Conservation (phyloP, 1,140 invertebrate species). For the Seison nebaliae region DNA sequence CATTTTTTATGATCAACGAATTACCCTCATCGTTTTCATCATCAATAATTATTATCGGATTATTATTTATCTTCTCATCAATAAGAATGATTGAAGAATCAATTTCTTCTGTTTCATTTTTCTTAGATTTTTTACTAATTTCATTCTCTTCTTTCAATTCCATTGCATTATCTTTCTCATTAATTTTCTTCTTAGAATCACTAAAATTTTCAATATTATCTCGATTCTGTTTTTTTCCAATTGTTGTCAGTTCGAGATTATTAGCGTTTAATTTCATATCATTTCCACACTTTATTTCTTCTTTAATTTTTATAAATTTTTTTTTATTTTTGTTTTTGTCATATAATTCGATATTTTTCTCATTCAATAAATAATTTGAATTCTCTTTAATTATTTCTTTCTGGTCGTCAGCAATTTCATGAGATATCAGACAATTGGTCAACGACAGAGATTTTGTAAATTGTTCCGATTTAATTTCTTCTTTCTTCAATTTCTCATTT, state of each 20-base stretch:
- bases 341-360: conserved; percentile 13
- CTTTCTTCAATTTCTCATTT: background rate
- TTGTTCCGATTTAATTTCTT: background rate
- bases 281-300: conserved; percentile 15
- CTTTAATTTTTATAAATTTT: conserved; percentile 12
- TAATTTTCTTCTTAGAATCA: conserved; percentile 2
- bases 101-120: background rate
- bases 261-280: conserved; percentile 15
- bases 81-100: no score
- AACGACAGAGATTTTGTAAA: background rate
- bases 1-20: no score
- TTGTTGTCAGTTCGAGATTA: background rate
- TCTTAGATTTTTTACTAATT: conserved; percentile 3
- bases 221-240: background rate
- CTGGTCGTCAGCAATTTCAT: conserved; percentile 14
- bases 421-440: background rate
- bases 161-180: conserved; percentile 13
- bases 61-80: no score
- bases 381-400: conserved; percentile 17
- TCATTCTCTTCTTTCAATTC: conserved; percentile 8
- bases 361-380: conserved; percentile 32
- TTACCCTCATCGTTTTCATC: no score
- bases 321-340: conserved; percentile 10
- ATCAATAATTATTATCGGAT: no score
- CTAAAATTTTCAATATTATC: background rate